Evolutionary conservation across 2,888 invertebrate genomes (phyloP), one percentile per base, ranked within the genome.

Genomic region (Spilosoma lubricipeda): DNA sequence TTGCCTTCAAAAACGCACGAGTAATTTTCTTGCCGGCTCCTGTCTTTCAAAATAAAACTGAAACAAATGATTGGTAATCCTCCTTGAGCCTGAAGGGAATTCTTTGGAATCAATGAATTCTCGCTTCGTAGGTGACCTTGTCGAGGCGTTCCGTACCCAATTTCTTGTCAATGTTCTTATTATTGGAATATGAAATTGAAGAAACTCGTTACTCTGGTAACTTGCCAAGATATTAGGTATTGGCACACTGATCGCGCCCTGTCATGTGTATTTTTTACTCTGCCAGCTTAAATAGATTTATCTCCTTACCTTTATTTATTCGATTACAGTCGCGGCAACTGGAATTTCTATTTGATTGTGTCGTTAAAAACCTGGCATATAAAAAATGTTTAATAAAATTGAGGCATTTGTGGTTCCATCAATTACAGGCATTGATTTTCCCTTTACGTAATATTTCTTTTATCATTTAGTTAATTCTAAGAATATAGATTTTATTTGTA

Each of bases 91-190:
- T 72, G 74, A 78, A 77, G 82, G 79, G 80, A 80, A 83, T 81
- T 82, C 74, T 80, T 78, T 74, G 73, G 86, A 86, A 84, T 87
- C 83, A 86, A 84, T 85, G 85, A 81, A 78, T 77, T 77, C 69
- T 74, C 72, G 68, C 75, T 76, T 75, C 72, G 70, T 78, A 67
- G 75, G 77, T 80, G 83, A 87, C 84, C 87, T 87, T 82, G 83
- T 74, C 59, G 76, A 74, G 67, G 73, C 71, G 76, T 73, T 77
- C 81, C 78, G 81, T 72, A 74, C 71, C 76, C 81, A 82, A 83
- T 83, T 77, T 85, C 83, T 85, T 86, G 82, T 85, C 83, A 87
- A 88, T 89, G 87, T 88, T 87, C 86, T 83, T 88, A 87, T 87
- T 88, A 87, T 82, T 80, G 75, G 78, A 86, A 83, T 85, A 84